Evolutionary conservation across 2,113 vertebrate genomes (phyloP), one percentile per base, ranked within the genome.

Genomic region (Nothoprocta perdicaria): DNA sequence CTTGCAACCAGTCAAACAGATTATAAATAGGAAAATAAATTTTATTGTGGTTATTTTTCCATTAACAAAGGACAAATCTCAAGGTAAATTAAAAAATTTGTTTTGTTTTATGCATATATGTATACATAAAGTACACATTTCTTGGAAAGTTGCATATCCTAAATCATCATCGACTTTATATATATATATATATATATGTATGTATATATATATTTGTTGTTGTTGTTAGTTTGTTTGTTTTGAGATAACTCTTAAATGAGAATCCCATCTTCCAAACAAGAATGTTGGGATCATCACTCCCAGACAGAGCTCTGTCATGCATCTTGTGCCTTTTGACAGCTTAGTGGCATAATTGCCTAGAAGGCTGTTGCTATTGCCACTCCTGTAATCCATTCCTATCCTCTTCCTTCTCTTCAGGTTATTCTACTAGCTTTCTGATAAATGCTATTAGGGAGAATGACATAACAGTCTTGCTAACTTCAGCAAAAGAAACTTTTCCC

Each of bases 321-420:
- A 62, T 60, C 38, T 38, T 57, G 33, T 50, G 8, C 72, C 67
- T 88, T 88, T 66, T 60, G 78, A 82, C 75, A 88, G 57, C 38
- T 90, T 27, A 46, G 40, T 67, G n/a, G 46, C 87, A 53, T 78
- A 92, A 94, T 63, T 95, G 41, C 69, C 85, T 80, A 66, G 14
- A 38, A 63, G 61, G 18, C 50, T 62, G 40, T 60, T 90, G 40
- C 61, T 61, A 52, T 75, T 84, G 11, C 35, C 86, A 33, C 71
- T 71, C 17, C 14, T 87, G 35, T 89, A 87, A 84, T 84, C 60
- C 71, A 5, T 48, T 92, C 80, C 80, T 76, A 9, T 43, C 45
- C 1, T 13, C 33, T 81, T 7, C 75, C 22, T 86, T 68, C 45
- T 86, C 14, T 45, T 45, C 24, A 53, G 48, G 60, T 63, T 83